Percentiles rank a stretch among this genome's conserved stretches.
Conservation (phyloP, 2,888 invertebrate genomes). For the Busseola fusca region DNA sequence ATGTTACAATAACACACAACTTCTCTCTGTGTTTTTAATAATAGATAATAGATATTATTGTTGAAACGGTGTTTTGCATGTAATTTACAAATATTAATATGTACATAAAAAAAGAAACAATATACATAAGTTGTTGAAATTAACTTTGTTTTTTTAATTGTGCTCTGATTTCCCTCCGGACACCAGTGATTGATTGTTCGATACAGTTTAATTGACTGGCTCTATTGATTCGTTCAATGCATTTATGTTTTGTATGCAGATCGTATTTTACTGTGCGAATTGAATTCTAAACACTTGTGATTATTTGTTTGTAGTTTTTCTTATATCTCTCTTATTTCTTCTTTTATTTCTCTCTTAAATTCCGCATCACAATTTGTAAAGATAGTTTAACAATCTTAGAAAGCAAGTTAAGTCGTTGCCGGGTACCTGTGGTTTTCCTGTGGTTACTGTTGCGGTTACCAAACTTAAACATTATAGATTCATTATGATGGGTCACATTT, state of each 20-base stretch:
- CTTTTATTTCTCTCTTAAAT: not conserved
- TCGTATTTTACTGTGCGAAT: not conserved
- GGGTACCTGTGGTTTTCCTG: no score
- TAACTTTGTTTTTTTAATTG: not conserved
- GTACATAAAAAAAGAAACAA: no score
- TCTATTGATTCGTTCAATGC: constrained; percentile 28
- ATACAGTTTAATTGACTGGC: constrained; percentile 20
- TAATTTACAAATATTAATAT: not conserved
- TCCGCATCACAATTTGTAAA: no score
- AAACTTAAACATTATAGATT: no score
- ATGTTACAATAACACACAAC: not conserved
- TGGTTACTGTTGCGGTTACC: no score
- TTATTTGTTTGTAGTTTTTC: constrained; percentile 21
- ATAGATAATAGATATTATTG: not conserved
- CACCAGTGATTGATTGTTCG: constrained; percentile 25
- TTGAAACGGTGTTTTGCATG: not conserved
- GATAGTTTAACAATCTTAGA: not conserved
- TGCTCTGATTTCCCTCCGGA: constrained; percentile 18
- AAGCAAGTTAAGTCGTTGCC: not conserved
- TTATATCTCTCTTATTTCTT: no score
- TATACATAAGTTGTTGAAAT: no score
- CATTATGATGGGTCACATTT: not conserved
- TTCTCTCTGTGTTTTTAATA: not conserved
- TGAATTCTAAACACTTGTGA: constrained; percentile 33
- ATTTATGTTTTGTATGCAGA: constrained; percentile 32